Base-by-base conservation (phyloP, 2,797 vertebrate species). In the Parauchenoglanis ngamensis region DNA sequence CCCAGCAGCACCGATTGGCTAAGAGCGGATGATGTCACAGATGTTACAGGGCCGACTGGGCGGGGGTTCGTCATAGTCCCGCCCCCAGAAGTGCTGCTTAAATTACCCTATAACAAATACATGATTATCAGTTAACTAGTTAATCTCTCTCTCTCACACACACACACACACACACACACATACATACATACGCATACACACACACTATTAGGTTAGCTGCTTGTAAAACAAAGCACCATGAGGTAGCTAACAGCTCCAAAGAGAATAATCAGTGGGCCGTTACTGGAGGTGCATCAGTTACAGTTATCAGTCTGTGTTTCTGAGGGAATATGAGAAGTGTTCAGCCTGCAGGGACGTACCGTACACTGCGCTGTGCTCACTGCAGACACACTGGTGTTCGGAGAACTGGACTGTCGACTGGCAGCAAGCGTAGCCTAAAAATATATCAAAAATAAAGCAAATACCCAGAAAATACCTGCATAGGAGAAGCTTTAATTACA, bases 1-100 rank as follows among this genome's bases (percentile, higher is more conserved):
- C 98, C 97, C 78, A 99, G 95, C 31, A 99, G 93, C 91, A 99
- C 97, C 7, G 98, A 98, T 83, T 99, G 98, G 0, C 97, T 99
- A 88, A 99, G 95, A 40, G 97, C 96, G 0, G 97, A 97, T 68
- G 97, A 96, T 0, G 97, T 95, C 65, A 97, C 97, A 61, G 97
- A 97, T 13, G 94, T 95, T 59, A 92, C 92, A 0, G 95, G 94
- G 28, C 95, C 94, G 2, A 96, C 94, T 31, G 31, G 31, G 31
- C 96, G 96, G n/a, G 96, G 92, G 87, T 93, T 96, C 8, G 92
- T 94, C 92, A 94, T 92, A 19, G 92, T 95, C 7, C 94, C 95
- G 79, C 94, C 96, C 4, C 94, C 92, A 84, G 95, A 93, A 3
- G 95, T 93, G 77, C 94, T 95, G 91, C 95, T 96, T 73, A 95